Evolutionary conservation across 2,113 vertebrate genomes (phyloP), one percentile per base, ranked within the genome.

Genomic region (Pygoscelis antarcticus): DNA sequence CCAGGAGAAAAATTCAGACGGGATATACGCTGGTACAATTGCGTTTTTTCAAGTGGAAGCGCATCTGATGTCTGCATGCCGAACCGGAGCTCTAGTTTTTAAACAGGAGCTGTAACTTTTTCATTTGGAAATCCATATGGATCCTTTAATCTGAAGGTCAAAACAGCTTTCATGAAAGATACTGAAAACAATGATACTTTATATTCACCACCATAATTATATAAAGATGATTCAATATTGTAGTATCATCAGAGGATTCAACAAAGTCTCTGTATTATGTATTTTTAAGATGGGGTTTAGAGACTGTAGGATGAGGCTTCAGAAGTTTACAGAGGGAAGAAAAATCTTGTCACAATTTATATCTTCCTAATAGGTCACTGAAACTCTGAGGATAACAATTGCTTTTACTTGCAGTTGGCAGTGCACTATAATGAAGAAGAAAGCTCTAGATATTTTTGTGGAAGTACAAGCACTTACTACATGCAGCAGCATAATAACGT

Each of bases 1-100:
- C 92, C 95, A 96, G 81, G 94, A 97, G 94, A 96, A 96, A 96
- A 97, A 96, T 93, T 92, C 93, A 95, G 90, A 76, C 3, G 23
- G 91, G 90, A 89, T 89, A 71, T 87, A 38, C 7, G 38, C 69
- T 86, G 95, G 91, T 94, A 94, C 95, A 89, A 79, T 81, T 94
- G 83, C 22, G 1, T 93, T 97, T 95, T 91, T 96, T 97, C 93
- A 90, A 97, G 91, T 96, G 90, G 95, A 95, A 97, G 46, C 6
- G 40, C 86, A 57, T 90, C 83, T 70, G 74, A 95, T 80, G 90
- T 87, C 93, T 89, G 78, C 20, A 11, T 47, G 69, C 30, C 5
- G 9, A 96, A 95, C 71, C 13, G 30, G 77, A 94, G 89, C 57
- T 90, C 84, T n/a, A 65, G 87, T 87, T 97, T 96, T 96, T 90